These are phyloP conservation scores for Neopipo cinnamomea DNA, from an alignment of 2,113 vertebrate genomes.

Conservation along the genomic window DNA sequence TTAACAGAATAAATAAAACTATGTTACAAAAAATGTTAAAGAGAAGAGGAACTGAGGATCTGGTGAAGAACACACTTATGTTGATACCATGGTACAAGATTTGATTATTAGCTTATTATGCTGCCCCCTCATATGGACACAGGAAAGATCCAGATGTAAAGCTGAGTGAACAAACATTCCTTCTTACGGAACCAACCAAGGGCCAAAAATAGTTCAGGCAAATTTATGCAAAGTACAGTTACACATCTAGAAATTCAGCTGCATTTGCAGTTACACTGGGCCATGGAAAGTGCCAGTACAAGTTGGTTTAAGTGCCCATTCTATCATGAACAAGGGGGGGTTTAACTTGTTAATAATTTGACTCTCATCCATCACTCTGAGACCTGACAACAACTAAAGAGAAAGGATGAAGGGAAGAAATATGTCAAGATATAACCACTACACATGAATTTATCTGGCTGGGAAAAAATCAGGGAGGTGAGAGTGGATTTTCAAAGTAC, in stretches of 20 bases:
- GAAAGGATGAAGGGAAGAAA: background rate
- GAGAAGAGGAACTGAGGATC: background rate
- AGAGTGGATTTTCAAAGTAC: accelerated
- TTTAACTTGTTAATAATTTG: background rate
- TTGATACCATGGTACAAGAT: accelerated
- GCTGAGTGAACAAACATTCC: background rate
- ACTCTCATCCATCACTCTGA: background rate
- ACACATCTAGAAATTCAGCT: background rate
- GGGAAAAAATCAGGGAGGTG: accelerated
- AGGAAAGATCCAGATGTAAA: background rate
- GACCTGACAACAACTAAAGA: background rate
- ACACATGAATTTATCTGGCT: accelerated
- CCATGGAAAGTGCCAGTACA: background rate
- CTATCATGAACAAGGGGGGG: background rate
- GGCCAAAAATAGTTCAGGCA: background rate
- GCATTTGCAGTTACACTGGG: background rate
- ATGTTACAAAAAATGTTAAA: background rate
- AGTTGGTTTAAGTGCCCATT: background rate
- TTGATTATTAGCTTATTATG: background rate
- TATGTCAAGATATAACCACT: background rate
- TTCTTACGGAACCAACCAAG: background rate
- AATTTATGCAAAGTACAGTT: background rate
- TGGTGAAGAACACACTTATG: background rate
- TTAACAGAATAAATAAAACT: background rate
- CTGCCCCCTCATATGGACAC: accelerated